Evolutionary conservation across 1,140 invertebrate genomes (phyloP).

Genomic region (Zelostemma sp.): DNA sequence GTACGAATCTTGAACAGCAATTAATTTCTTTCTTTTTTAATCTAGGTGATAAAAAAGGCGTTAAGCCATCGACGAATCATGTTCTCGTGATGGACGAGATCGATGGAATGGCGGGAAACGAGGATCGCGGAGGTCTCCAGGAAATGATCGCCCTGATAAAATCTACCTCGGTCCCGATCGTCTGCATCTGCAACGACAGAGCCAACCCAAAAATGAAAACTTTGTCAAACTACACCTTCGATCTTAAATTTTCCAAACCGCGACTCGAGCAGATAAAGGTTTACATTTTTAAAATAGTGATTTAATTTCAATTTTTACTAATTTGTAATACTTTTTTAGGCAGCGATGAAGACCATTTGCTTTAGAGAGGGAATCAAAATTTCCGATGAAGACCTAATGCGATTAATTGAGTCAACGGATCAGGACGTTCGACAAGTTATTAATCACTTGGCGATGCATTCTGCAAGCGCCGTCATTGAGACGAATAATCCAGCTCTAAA

Average conservation of each 20-base stretch:
- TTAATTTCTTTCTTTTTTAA: conserved; percentile 13
- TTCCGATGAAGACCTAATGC: conserved; percentile 79
- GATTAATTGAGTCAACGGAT: conserved; percentile 90
- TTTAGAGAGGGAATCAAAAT: conserved; percentile 94
- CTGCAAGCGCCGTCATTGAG: conserved; percentile 71
- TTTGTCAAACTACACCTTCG: conserved; percentile 94
- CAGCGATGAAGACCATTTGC: conserved; percentile 90
- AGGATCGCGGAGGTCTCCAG: conserved; percentile 96
- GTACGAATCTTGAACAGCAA: neutral
- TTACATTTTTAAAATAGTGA: neutral
- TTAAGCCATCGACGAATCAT: conserved; percentile 75
- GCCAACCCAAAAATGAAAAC: conserved; percentile 95
- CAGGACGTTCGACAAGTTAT: conserved; percentile 95
- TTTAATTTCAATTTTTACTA: conserved; percentile 5
- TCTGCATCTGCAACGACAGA: conserved; percentile 99
- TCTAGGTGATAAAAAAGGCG: conserved; percentile 26
- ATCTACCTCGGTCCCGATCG: conserved; percentile 89
- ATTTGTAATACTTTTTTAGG: conserved; percentile 69
- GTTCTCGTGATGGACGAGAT: conserved; percentile 99
- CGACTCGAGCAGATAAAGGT: conserved; percentile 92
- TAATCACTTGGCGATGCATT: conserved; percentile 87
- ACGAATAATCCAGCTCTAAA: conserved; percentile 43
- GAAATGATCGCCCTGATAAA: conserved; percentile 97
- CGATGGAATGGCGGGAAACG: conserved; percentile 99
- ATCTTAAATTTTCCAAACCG: conserved; percentile 88